Evolutionary conservation across 2,888 invertebrate genomes (phyloP), one percentile per base, ranked within the genome.

Genomic region (Drosophila seclusa): DNA sequence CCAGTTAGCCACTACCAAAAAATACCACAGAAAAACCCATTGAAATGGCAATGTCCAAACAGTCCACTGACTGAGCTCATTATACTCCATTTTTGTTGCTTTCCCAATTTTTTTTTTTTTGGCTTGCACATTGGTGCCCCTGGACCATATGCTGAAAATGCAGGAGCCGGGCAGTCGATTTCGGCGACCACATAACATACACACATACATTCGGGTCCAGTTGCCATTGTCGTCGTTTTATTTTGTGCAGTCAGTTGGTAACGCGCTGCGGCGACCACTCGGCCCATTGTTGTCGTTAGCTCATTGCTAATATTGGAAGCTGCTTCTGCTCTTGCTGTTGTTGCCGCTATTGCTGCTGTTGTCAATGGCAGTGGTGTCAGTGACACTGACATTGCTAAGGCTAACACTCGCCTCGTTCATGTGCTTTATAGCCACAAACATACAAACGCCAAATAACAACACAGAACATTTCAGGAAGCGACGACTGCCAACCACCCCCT

Each of bases 221-320:
- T 67, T 65, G 66, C 69, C 69, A 68, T 60, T 77, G 73, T 72
- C 65, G 69, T 29, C 55, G 38, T 68, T 62, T 61, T 61, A 65
- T 55, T 55, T 55, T 72, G 52, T 68, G 66, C 70, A 52, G 68
- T 62, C 74, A 86, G 68, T 88, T 82, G 78, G 82, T 71, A 77
- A 64, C 65, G 78, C 70, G 79, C 57, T 84, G 69, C 73, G 72
- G 72, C 58, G 84, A 76, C 73, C 73, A 87, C 63, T 81, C 71
- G 70, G 74, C 42, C 82, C 81, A 80, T 87, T 85, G 84, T 89
- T 86, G 87, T 87, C 83, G 85, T 80, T 82, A 82, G 85, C 72
- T 76, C 88, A 87, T 85, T 87, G 88, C 88, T 86, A 88, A 88
- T 83, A 83, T 83, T 85, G 88, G 75, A 66, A 67, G 88, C 85